Base-by-base conservation (phyloP, 1,140 invertebrate genomes). In the Gerris buenoi region DNA sequence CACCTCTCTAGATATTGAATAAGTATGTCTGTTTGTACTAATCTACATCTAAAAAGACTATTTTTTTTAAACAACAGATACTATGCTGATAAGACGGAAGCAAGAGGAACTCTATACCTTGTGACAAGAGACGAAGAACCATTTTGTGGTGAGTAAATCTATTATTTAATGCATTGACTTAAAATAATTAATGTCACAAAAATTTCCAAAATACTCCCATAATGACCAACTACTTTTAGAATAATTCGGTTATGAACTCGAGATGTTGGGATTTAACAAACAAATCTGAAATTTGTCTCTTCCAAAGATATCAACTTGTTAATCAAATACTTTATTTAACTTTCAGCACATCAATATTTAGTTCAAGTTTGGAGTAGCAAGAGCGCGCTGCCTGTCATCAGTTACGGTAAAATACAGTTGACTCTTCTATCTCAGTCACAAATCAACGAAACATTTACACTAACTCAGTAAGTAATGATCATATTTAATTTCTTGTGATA, bases 51-150 rank as follows among this genome's bases (percentile, higher is more conserved):
- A 10, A 13, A 10, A 10, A 13, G 46, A 56, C n/a, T 10, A 56
- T n/a, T 10, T 56, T n/a, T 56, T 10, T 56, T n/a, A 13, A 56
- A 5, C 46, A 29, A 63, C 61, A 66, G 68, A 0, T 96, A 93
- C 78, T 93, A 94, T 76, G 91, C 93, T 1, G 88, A 95, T 76
- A 78, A 84, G 5, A 88, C 88, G 0, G 82, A 83, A 1, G 90
- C 88, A 0, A 79, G 90, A 23, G 91, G 92, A 0, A 86, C 89
- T 68, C 80, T 94, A 0, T 96, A 91, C 74, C 76, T 95, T 18
- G 79, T 93, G 0, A 96, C 93, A 0, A 82, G 92, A 70, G 91
- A 95, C 67, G 90, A 93, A 72, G 91, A 95, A 75, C 92, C 92
- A 0, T 95, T 95, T 76, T 95, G 92, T 77, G 91, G 87, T 88